phyloP scores from a whole-genome alignment of 2,888 invertebrate genomes.

The Acleris literana region DNA sequence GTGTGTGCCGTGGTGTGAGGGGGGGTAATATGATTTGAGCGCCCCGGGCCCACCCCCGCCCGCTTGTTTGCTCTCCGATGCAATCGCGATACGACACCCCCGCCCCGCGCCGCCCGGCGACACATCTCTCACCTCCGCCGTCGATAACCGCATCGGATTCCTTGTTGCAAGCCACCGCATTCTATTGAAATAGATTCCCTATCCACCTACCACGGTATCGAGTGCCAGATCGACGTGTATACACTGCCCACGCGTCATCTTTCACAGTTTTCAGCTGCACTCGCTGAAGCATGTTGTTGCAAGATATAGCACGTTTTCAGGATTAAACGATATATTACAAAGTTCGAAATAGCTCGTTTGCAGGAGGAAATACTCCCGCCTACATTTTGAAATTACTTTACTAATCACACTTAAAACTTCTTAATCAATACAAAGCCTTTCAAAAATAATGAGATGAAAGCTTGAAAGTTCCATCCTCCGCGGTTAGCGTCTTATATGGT shows the following conservation, averaged over 20 bases:
- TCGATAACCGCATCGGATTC: conserved; percentile 82
- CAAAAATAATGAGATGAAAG: background rate
- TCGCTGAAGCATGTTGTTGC: conserved; percentile 11
- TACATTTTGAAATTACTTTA: background rate
- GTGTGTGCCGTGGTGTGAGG: conserved; percentile 82
- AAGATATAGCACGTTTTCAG: background rate
- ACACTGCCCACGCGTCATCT: conserved; percentile 20
- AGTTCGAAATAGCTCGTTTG: too few relatives aligned
- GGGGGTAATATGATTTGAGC: conserved; percentile 84
- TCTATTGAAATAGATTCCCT: conserved; percentile 79
- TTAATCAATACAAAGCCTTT: background rate
- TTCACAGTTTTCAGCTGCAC: conserved; percentile 32
- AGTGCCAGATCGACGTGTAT: conserved; percentile 48
- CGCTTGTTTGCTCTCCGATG: conserved; percentile 84
- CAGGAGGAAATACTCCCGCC: background rate
- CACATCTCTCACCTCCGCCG: conserved; percentile 78
- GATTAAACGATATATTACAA: too few relatives aligned
- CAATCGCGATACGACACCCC: conserved; percentile 78
- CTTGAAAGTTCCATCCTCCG: background rate
- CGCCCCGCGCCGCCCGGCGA: conserved; percentile 58
- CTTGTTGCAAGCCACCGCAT: conserved; percentile 80
- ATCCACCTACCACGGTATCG: conserved; percentile 55
- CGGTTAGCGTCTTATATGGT: conserved; percentile 17
- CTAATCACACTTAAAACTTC: conserved; percentile 1
- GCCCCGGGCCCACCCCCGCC: conserved; percentile 71